Evolutionary conservation across 2,113 vertebrate genomes (phyloP).

Genomic region (Nicator chloris): DNA sequence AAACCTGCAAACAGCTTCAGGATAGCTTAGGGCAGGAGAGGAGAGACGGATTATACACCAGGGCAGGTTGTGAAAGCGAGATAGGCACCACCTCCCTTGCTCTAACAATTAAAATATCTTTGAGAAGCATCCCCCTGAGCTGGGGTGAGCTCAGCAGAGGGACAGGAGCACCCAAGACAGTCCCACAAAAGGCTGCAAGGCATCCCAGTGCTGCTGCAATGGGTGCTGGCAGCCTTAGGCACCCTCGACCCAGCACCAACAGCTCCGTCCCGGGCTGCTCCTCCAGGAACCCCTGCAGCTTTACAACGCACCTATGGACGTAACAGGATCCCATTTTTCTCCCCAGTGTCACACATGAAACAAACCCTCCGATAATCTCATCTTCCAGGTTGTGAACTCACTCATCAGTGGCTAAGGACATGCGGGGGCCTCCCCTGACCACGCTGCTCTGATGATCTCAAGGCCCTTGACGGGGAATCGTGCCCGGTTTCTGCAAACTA

Average conservation of each 20-base stretch:
- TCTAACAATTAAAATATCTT: neutral
- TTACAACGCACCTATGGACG: neutral
- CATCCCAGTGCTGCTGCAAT: neutral
- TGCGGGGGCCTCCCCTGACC: neutral
- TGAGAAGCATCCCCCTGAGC: neutral
- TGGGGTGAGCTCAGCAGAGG: neutral
- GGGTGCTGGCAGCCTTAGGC: neutral
- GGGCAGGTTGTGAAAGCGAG: neutral
- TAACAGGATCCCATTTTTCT: neutral
- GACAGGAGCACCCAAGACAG: neutral
- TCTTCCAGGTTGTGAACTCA: constrained; percentile 28
- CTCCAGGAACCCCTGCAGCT: accelerated
- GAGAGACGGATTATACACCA: neutral
- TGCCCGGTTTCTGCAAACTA: constrained; percentile 70
- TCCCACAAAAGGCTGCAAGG: neutral
- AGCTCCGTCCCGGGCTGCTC: neutral
- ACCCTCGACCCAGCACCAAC: accelerated
- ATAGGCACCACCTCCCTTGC: neutral
- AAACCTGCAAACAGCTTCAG: neutral
- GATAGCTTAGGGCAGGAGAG: neutral
- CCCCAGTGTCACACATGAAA: neutral
- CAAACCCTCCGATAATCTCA: neutral
- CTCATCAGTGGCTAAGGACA: neutral
- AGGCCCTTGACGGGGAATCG: neutral
- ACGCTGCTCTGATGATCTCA: neutral